phyloP scores from a whole-genome alignment of 2,113 vertebrate genomes.

The Bos javanicus region DNA sequence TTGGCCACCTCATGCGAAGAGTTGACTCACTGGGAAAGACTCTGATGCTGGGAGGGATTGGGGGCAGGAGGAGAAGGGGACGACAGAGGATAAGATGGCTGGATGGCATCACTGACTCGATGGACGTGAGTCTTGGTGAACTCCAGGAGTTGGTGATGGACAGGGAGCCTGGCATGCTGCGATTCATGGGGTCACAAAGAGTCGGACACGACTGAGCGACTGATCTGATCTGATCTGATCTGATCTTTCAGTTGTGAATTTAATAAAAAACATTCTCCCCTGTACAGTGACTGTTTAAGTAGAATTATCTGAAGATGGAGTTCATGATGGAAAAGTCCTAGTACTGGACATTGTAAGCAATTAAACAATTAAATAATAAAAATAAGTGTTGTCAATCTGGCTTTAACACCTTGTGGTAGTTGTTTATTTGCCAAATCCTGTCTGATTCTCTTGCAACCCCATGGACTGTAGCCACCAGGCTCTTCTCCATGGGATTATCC shows the following conservation, averaged over 20 bases:
- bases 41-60: too few species aligned
- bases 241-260: not conserved
- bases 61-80: too few species aligned
- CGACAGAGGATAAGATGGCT: too few species aligned
- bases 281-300: not conserved
- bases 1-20: too few species aligned
- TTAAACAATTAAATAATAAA: not conserved
- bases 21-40: too few species aligned
- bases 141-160: too few species aligned
- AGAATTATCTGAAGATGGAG: not conserved
- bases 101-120: too few species aligned
- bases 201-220: too few species aligned
- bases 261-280: not conserved
- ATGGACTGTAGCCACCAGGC: not conserved
- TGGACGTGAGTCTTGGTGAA: too few species aligned
- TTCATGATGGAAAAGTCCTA: not conserved
- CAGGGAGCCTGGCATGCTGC: too few species aligned
- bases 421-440: not conserved
- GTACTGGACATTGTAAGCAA: not conserved
- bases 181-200: too few species aligned
- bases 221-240: not conserved
- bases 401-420: not conserved
- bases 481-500: not conserved
- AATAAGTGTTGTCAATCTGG: not conserved
- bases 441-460: not conserved